Evolutionary conservation across 37 sponge, comb jelly and placozoan species (phyloP).

Genomic region (Mnemiopsis leidyi): DNA sequence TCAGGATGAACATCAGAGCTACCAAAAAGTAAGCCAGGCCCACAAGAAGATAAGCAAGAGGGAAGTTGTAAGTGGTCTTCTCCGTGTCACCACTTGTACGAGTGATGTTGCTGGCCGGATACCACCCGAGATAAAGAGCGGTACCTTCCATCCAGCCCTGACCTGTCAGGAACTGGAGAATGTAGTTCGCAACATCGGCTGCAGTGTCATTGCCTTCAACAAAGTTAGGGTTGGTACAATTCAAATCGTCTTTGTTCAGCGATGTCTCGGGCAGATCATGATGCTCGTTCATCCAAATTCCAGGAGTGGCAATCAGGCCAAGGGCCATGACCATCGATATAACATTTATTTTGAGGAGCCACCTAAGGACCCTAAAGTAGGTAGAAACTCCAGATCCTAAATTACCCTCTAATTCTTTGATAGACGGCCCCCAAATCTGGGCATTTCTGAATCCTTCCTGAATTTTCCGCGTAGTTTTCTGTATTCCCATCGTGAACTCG

Average conservation of each 20-base stretch:
- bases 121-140: neutral
- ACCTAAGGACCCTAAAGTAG: constrained; percentile 5
- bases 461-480: neutral
- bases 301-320: neutral
- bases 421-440: neutral
- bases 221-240: neutral
- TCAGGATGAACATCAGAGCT: neutral
- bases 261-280: neutral
- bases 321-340: neutral
- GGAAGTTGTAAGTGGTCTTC: constrained; percentile 34
- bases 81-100: neutral
- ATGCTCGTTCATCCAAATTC: neutral
- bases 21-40: constrained; percentile 12
- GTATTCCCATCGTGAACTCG: neutral
- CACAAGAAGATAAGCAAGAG: neutral
- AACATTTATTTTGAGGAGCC: constrained; percentile 6
- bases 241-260: neutral
- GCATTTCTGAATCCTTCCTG: neutral
- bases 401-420: constrained; percentile 5
- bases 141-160: constrained; percentile 30
- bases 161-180: neutral
- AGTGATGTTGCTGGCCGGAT: neutral
- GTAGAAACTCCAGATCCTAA: constrained; percentile 16
- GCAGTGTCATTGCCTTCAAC: neutral
- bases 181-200: neutral